Base-by-base conservation (phyloP, 1,140 invertebrate genomes). In the Pissodes strobi region DNA sequence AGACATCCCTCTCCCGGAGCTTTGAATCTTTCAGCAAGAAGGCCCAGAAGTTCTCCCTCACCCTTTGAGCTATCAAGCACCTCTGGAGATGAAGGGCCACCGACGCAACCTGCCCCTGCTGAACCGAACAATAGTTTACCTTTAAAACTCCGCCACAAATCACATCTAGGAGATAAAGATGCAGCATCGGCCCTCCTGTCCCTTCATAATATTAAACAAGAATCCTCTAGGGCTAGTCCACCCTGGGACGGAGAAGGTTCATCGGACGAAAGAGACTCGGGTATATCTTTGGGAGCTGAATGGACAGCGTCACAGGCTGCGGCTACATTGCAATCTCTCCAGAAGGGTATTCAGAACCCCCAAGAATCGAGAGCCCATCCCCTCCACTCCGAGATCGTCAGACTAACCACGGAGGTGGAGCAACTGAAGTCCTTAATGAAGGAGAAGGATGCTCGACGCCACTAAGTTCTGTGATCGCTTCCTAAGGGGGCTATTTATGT, bases 371-470 rank as follows among this genome's bases (percentile, higher is more conserved):
- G 72, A 51, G 85, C 83, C 80, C 87, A 85, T 80, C 88, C 91
- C 73, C 84, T 98, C 0, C 90, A 94, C 72, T 88, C 87, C 0
- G 90, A 96, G 78, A 80, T 97, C 67, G 90, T 93, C 53, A 84
- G 91, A 57, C 84, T 98, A 2, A 93, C 94, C 8, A 91, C 90
- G 0, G 95, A 98, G 78, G 93, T 97, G 37, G 93, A 92, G n/a
- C 89, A 87, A 64, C 85, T 97, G 0, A 92, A 94, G 74, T 88
- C 86, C 61, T 85, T 89, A 76, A 74, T 76, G 69, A 74, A 73
- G 59, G 72, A 72, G 22, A 74, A 72, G 48, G 66, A 72, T 37
- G 61, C 52, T 51, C 61, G 67, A 17, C 62, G 67, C 30, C 68
- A 69, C 68, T 73, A 70, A 63, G 49, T 52, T 61, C 71, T 74